A percentile compares a stretch with the other conserved stretches of the same genome.
phyloP scores from a whole-genome alignment of 2,113 vertebrate species.

The Stegastes partitus region DNA sequence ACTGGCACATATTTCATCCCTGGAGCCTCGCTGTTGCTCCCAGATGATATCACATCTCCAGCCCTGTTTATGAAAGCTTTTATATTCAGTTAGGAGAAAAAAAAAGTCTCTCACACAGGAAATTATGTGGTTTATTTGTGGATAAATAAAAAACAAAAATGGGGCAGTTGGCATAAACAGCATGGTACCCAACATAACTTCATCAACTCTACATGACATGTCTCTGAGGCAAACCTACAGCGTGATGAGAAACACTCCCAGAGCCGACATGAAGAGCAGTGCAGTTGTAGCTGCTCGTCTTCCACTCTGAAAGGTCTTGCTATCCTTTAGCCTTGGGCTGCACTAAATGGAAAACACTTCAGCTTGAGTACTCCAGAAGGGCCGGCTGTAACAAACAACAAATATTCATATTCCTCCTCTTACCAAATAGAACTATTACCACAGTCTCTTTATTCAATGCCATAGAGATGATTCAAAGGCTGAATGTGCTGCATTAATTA shows the following conservation, averaged over 20 bases:
- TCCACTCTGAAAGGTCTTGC: background rate
- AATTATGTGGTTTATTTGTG: background rate
- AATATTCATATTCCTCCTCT: slow-evolving; percentile 1
- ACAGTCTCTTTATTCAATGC: slow-evolving; percentile 3
- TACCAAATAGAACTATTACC: background rate
- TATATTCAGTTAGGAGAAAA: background rate
- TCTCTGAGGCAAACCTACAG: background rate
- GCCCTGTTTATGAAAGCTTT: background rate
- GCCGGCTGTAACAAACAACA: slow-evolving; percentile 6
- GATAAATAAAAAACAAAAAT: slow-evolving; percentile 3
- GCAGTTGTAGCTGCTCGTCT: background rate
- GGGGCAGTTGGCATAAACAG: background rate
- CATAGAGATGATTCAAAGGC: background rate
- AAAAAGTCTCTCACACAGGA: background rate
- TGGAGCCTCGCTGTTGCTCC: background rate
- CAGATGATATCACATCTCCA: slow-evolving; percentile 8
- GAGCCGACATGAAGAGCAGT: background rate
- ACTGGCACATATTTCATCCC: background rate
- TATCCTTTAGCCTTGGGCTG: slow-evolving; percentile 21
- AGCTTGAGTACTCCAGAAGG: background rate
- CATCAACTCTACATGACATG: slow-evolving; percentile 2
- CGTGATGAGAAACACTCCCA: background rate
- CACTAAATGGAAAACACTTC: slow-evolving; percentile 21
- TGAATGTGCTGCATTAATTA: slow-evolving; percentile 18
- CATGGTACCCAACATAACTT: background rate